Evolutionary conservation across 2,113 vertebrate genomes (phyloP).

Genomic region (Phalacrocorax pelagicus): DNA sequence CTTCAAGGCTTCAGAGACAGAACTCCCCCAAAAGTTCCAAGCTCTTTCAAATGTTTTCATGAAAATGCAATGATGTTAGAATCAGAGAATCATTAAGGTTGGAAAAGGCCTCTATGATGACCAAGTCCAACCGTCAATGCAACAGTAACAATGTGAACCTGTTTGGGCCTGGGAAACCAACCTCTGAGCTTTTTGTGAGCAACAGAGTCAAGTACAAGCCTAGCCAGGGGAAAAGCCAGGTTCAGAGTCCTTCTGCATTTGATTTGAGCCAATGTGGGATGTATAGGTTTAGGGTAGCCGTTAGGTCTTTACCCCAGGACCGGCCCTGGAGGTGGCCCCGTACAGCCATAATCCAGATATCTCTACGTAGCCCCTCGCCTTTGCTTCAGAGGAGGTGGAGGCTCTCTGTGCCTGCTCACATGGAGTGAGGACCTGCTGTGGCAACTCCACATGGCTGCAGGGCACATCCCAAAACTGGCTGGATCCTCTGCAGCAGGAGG

Average conservation of each 20-base stretch:
- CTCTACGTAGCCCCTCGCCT: neutral
- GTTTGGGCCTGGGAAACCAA: neutral
- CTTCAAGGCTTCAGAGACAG: neutral
- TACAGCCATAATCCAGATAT: fast-evolving
- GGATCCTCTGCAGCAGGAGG: neutral
- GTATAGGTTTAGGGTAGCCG: neutral
- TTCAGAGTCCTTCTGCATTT: neutral
- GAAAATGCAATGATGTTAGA: neutral
- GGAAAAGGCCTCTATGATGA: too few relatives aligned
- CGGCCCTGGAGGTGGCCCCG: neutral
- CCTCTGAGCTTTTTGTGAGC: neutral
- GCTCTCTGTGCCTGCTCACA: fast-evolving
- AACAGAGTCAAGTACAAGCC: neutral
- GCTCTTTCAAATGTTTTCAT: neutral
- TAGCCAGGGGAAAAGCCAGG: neutral
- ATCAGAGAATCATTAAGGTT: too few relatives aligned
- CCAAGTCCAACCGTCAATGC: too few relatives aligned
- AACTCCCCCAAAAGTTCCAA: fast-evolving
- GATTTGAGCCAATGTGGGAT: neutral
- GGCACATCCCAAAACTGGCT: neutral
- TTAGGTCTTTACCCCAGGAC: neutral
- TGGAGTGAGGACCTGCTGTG: neutral
- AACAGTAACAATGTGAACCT: neutral
- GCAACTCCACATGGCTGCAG: neutral
- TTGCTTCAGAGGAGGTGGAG: neutral